Base-by-base conservation (phyloP, 2,113 vertebrate species). In the Dermatemys mawii region DNA sequence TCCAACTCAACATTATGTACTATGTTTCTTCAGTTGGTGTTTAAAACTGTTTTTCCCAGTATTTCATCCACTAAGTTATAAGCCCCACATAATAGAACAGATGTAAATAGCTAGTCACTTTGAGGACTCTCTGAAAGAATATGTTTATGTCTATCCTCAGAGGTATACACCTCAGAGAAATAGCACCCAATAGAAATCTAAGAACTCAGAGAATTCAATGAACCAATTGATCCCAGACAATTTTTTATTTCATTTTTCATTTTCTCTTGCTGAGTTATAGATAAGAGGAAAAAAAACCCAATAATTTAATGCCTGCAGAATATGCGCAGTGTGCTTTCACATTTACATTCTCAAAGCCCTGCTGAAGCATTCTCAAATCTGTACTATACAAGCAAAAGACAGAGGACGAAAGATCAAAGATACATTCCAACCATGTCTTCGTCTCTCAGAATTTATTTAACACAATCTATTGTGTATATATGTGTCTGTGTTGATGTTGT, bases 191-290 rank as follows among this genome's bases (percentile, higher is more conserved):
- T 51, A 92, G 38, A 54, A 96, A 91, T 27, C 9, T 9, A 89
- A 83, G 82, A 94, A 92, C 84, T 92, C 35, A 29, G n/a, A 84
- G 11, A 90, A 55, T 78, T 81, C 79, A 94, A 93, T 87, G 73
- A 96, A 92, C 8, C 80, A 85, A 92, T n/a, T 78, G 73, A 91
- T 93, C 11, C 4, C 51, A 32, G 54, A 26, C 54, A 76, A 87
- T 88, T 87, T 83, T 81, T 88, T n/a, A 53, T 93, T 83, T 44
- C 82, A 86, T 94, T n/a, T 90, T 92, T 92, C 73, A 27, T 76
- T 44, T 89, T 92, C 8, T 51, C 35, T 83, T 96, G 63, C 81
- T 87, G 78, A 85, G 29, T 90, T 90, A 57, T 49, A 78, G 57
- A 9, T 57, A 91, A n/a, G 8, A 46, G 57, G 83, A 89, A 92